Evolutionary conservation across 1,140 invertebrate species (phyloP), one percentile per base, ranked within the genome.

Genomic region (Formica selysi): DNA sequence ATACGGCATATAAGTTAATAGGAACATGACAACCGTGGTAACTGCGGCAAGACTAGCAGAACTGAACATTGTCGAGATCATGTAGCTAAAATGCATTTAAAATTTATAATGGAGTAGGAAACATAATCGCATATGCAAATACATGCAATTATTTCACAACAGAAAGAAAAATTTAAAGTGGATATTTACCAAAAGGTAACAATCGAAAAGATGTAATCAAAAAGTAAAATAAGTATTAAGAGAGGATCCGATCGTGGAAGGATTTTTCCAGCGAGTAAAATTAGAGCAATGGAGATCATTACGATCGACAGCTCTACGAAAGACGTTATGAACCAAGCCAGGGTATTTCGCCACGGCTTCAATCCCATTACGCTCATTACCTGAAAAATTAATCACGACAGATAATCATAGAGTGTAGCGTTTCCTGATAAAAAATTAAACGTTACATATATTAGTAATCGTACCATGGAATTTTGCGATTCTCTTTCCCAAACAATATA

Each of bases 331-430:
- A 96, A 96, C 96, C 96, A 97, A 32, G 96, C 96, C 44, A 96
- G 84, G 10, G 96, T 96, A 89, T 97, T 96, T 32, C 95, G 95
- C 85, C 95, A 95, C 0, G 96, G 95, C 76, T 96, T 95, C 86
- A 97, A 92, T 1, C 97, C 96, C 97, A 97, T 97, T 13, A 97
- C 96, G 70, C 96, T 96, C 96, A 97, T 96, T 0, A 97, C 90
- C 96, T 97, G 86, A 36, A 90, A 71, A 65, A 79, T 26, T 44
- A 64, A 61, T 76, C 13, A 7, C 41, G 2, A 68, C 7, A 6
- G 13, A 44, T 51, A 54, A 51, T 74, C n/a, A 57, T 16, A 48
- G 16, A 48, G 10, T 10, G 3, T 10, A 6, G 16, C 16, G 8
- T 76, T 32, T 32, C 6, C 19, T 36, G 10, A 19, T 80, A 41